Percentiles rank a stretch among this genome's conserved stretches.
phyloP scores from a whole-genome alignment of 2,888 invertebrate genomes.

The Zhengitettix transpicula region DNA sequence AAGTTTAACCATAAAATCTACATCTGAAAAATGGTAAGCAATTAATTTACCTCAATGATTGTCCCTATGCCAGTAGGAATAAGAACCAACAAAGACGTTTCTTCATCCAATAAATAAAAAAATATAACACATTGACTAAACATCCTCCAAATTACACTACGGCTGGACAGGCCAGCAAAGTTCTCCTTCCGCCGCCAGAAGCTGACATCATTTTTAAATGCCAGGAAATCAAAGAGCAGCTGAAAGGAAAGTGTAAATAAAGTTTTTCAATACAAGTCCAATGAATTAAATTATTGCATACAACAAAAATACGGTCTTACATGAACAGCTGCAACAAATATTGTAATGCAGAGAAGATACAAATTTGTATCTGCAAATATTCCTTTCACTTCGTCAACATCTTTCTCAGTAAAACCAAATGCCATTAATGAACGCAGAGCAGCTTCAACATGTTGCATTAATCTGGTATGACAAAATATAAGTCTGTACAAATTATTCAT shows the following conservation, averaged over 20 bases:
- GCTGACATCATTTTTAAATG: slow-evolving; percentile 92
- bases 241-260: slow-evolving; percentile 29
- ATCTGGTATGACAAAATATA: slow-evolving; percentile 24
- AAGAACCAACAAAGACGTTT: slow-evolving; percentile 76
- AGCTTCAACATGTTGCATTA: slow-evolving; percentile 59
- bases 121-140: slow-evolving; percentile 86
- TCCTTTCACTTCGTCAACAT: slow-evolving; percentile 90
- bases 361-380: slow-evolving; percentile 93
- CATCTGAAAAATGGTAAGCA: no score
- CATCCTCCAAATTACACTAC: slow-evolving; percentile 84
- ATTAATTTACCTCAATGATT: slow-evolving; percentile 59
- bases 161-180: slow-evolving; percentile 75
- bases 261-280: neutral
- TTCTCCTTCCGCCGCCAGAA: slow-evolving; percentile 82
- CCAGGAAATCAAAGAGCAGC: slow-evolving; percentile 89
- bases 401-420: slow-evolving; percentile 83
- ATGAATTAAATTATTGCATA: neutral
- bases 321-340: slow-evolving; percentile 82
- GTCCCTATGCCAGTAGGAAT: slow-evolving; percentile 74
- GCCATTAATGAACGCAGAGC: slow-evolving; percentile 50
- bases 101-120: slow-evolving; percentile 80
- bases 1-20: no score
- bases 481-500: neutral
- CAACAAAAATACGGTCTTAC: slow-evolving; percentile 38
- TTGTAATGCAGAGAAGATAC: slow-evolving; percentile 74